Conservation (phyloP, 1,140 invertebrate genomes). For the Caenorhabditis elegans region WBcel235 BX284606.5:9004001-9004500, state of each 20-base stretch:
- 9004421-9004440: constrained; percentile 60
- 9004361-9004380: constrained; percentile 53
- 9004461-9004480: not conserved
- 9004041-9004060: too few relatives aligned
- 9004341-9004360: not conserved
- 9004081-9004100: too few relatives aligned
- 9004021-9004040: too few relatives aligned
- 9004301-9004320: constrained; percentile 46
- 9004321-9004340: not conserved
- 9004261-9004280: constrained; percentile 56
- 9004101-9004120: too few relatives aligned
- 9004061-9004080: too few relatives aligned
- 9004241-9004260: constrained; percentile 56
- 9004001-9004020: too few relatives aligned
- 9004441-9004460: constrained; percentile 64
- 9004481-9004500: constrained; percentile 36
- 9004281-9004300: constrained; percentile 47
- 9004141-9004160: too few relatives aligned
- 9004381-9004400: constrained; percentile 58
- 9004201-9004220: too few relatives aligned
- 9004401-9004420: constrained; percentile 59
- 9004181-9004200: too few relatives aligned
- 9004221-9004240: not conserved
- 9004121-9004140: too few relatives aligned
- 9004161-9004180: too few relatives aligned